Percentiles rank a stretch among this genome's conserved stretches.
Evolutionary conservation across 2,888 invertebrate genomes (phyloP).

Genomic region (Poecilobothrus nobilitatus): DNA sequence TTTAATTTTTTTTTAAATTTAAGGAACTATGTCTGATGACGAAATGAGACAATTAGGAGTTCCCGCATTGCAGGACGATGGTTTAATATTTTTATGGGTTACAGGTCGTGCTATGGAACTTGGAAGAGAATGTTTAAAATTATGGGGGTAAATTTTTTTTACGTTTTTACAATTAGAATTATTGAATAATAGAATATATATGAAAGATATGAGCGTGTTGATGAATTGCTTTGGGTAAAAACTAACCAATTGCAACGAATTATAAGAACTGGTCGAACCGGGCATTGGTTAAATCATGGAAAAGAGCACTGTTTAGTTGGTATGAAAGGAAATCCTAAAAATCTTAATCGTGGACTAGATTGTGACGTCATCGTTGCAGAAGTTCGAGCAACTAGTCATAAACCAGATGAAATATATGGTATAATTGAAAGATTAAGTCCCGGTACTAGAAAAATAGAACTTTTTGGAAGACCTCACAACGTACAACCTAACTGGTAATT

Average conservation of each 20-base stretch:
- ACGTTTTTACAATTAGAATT: not conserved
- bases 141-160: conserved; percentile 63
- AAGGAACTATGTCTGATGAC: conserved; percentile 88
- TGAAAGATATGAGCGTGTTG: conserved; percentile 72
- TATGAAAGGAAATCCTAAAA: conserved; percentile 89
- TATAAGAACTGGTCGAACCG: conserved; percentile 92
- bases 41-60: conserved; percentile 95
- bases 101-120: conserved; percentile 80
- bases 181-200: not conserved
- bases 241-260: conserved; percentile 96
- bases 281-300: conserved; percentile 98
- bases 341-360: conserved; percentile 86
- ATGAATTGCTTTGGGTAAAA: conserved; percentile 98
- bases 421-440: conserved; percentile 95
- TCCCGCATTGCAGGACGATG: conserved; percentile 90
- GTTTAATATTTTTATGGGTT: conserved; percentile 95
- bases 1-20: not conserved
- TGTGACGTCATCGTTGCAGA: conserved; percentile 98
- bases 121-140: conserved; percentile 86
- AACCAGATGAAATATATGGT: conserved; percentile 97
- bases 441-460: conserved; percentile 91
- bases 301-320: conserved; percentile 96
- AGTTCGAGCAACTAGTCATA: conserved; percentile 94
- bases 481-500: conserved; percentile 91
- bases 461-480: conserved; percentile 95